Conservation (phyloP, 2,113 vertebrate genomes). For the Chloebia gouldiae region DNA sequence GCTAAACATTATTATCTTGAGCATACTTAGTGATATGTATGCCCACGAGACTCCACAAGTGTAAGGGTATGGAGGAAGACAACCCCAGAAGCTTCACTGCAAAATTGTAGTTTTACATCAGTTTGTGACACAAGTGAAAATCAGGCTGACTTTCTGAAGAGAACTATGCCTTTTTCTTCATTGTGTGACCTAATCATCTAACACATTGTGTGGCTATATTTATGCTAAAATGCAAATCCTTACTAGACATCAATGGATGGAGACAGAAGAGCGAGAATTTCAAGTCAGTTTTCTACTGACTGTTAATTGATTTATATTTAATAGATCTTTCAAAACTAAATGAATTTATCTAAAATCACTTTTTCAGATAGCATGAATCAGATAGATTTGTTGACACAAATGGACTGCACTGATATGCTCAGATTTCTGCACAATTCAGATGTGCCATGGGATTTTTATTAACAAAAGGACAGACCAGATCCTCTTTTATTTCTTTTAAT, state of each 20-base stretch:
- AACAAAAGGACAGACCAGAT: fast-evolving
- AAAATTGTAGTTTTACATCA: neutral
- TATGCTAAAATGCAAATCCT: neutral
- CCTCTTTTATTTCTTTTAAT: neutral
- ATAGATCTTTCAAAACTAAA: neutral
- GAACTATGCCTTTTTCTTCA: neutral
- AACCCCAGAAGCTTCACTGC: neutral
- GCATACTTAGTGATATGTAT: neutral
- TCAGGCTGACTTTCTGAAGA: neutral
- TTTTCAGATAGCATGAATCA: neutral
- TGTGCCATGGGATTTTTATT: neutral
- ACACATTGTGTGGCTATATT: neutral
- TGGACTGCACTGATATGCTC: neutral
- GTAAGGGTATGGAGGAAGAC: neutral
- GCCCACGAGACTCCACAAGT: fast-evolving
- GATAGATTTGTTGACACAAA: neutral
- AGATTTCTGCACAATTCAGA: neutral
- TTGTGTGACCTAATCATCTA: neutral
- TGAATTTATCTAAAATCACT: neutral
- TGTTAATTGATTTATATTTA: neutral
- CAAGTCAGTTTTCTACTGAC: neutral
- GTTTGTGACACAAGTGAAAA: neutral
- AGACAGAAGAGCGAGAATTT: neutral
- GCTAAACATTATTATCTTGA: neutral
- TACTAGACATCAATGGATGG: neutral